A percentile compares a stretch with the other conserved stretches of the same genome.
Conservation (phyloP, 2,888 invertebrate genomes). For the Prosapia bicincta region DNA sequence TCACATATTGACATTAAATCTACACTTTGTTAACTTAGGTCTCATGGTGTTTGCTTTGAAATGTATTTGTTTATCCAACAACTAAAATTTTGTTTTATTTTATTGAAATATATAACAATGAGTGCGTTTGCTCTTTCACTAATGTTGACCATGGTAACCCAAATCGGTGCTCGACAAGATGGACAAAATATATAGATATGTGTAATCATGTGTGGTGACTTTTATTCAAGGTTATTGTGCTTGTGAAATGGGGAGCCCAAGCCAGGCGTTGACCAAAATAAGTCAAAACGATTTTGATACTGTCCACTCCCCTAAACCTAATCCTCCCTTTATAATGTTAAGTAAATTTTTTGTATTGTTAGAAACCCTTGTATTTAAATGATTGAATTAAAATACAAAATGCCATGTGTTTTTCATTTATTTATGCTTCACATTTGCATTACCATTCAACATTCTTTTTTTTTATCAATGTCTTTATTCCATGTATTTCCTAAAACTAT, state of each 20-base stretch:
- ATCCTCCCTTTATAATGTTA: constrained; percentile 25
- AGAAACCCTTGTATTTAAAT: constrained; percentile 38
- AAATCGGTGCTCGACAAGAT: not conserved
- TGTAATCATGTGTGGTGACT: not conserved
- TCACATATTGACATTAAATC: not conserved
- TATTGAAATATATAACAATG: not conserved
- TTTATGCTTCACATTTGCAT: too few relatives aligned
- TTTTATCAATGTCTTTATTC: too few relatives aligned
- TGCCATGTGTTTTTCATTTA: not conserved
- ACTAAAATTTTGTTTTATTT: not conserved
- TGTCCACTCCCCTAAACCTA: constrained; percentile 26
- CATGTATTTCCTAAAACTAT: too few relatives aligned
- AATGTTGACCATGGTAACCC: not conserved
- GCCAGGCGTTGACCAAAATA: constrained; percentile 29
- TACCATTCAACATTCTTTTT: too few relatives aligned
- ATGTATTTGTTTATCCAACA: not conserved
- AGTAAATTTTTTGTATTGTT: constrained; percentile 34
- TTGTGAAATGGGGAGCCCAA: constrained; percentile 7
- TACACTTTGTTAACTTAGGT: not conserved
- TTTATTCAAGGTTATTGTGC: not conserved
- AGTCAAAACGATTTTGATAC: constrained; percentile 32
- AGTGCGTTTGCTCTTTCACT: not conserved
- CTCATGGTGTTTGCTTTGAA: not conserved
- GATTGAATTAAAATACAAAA: constrained; percentile 34
- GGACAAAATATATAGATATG: not conserved